phyloP scores from a whole-genome alignment of 2,888 invertebrate species.

The Lampropteryx suffumata region DNA sequence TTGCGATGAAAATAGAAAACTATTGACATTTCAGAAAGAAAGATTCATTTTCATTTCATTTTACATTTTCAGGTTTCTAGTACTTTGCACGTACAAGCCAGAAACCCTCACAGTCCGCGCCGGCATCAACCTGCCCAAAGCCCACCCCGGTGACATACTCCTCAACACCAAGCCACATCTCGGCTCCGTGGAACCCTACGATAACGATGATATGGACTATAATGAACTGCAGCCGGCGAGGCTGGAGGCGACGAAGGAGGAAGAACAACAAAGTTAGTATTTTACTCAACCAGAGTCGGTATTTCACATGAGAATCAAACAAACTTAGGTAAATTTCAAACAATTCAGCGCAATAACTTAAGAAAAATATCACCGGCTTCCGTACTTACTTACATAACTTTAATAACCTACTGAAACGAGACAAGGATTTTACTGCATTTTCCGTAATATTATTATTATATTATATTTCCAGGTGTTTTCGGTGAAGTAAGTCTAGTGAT shows the following conservation, averaged over 20 bases:
- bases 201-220: constrained; percentile 65
- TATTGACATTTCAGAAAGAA: not conserved
- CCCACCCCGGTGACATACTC: constrained; percentile 76
- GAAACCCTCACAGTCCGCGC: constrained; percentile 92
- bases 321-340: not conserved
- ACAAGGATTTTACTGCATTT: too few species aligned
- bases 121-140: constrained; percentile 87
- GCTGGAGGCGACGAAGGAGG: constrained; percentile 69
- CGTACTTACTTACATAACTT: too few species aligned
- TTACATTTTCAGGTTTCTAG: constrained; percentile 90
- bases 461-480: constrained; percentile 68
- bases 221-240: constrained; percentile 76
- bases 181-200: constrained; percentile 73
- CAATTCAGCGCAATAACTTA: not conserved
- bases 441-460: too few species aligned
- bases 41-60: constrained; percentile 36
- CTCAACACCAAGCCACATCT: constrained; percentile 65
- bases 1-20: too few species aligned
- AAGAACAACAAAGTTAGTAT: constrained; percentile 62
- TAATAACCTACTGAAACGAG: too few species aligned
- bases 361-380: not conserved
- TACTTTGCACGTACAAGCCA: constrained; percentile 91
- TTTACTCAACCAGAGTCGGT: not conserved
- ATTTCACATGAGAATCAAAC: not conserved
- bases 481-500: constrained; percentile 79